Percentiles rank a stretch among this genome's conserved stretches.
phyloP scores from a whole-genome alignment of 2,888 invertebrate species.

The Salticus scenicus region DNA sequence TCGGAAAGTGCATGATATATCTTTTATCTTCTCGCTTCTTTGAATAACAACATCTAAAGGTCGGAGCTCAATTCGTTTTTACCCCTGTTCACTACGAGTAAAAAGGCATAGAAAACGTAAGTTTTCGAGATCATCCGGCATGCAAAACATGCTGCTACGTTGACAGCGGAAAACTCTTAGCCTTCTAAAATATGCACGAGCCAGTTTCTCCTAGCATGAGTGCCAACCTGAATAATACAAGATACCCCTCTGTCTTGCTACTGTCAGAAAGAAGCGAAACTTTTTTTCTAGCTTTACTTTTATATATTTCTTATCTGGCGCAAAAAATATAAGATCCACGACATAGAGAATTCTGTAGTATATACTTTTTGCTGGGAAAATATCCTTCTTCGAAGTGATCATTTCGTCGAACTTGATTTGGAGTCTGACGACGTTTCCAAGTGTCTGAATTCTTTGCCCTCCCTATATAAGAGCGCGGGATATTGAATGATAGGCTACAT shows the following conservation, averaged over 20 bases:
- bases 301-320: conserved; percentile 41
- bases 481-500: conserved; percentile 62
- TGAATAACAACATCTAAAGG: conserved; percentile 58
- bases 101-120: conserved; percentile 56
- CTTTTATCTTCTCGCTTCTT: conserved; percentile 23
- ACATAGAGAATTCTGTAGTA: conserved; percentile 44
- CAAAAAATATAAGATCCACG: conserved; percentile 60
- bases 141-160: conserved; percentile 66
- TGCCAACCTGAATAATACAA: conserved; percentile 65
- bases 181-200: conserved; percentile 67
- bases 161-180: conserved; percentile 70
- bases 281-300: conserved; percentile 38
- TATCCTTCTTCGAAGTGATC: conserved; percentile 40
- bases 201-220: conserved; percentile 39
- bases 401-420: conserved; percentile 64
- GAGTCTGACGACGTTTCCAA: conserved; percentile 62
- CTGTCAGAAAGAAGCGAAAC: conserved; percentile 51
- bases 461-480: conserved; percentile 32
- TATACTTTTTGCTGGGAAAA: conserved; percentile 38
- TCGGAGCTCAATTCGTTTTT: conserved; percentile 69
- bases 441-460: conserved; percentile 35
- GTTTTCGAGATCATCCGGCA: conserved; percentile 55
- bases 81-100: conserved; percentile 37
- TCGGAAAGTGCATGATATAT: conserved; percentile 46
- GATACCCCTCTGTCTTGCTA: conserved; percentile 58